Evolutionary conservation across 1,140 invertebrate genomes (phyloP).

Genomic region (Bombus superbus): DNA sequence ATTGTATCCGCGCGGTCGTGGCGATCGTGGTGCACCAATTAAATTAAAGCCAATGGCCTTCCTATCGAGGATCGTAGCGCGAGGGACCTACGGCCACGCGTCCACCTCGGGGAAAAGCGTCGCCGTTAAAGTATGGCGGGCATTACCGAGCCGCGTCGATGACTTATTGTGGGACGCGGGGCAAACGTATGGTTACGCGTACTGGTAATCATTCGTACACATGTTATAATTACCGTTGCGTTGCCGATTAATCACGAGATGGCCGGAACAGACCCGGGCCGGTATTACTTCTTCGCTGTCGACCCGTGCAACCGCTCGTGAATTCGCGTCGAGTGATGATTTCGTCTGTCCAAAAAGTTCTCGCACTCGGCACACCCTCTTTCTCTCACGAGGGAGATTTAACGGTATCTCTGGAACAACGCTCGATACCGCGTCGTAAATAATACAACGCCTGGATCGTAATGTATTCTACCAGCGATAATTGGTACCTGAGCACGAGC

Average conservation of each 20-base stretch:
- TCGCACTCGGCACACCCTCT: not conserved
- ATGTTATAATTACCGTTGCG: slow-evolving; percentile 68
- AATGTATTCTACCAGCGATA: not conserved
- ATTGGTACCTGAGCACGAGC: slow-evolving; percentile 11
- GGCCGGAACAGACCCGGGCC: not conserved
- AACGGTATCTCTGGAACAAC: slow-evolving; percentile 14
- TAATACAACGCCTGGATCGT: not conserved
- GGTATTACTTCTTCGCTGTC: too few relatives aligned
- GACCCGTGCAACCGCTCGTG: not conserved
- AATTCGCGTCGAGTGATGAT: slow-evolving; percentile 30
- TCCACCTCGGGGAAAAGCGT: slow-evolving; percentile 47
- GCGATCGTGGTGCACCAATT: slow-evolving; percentile 55
- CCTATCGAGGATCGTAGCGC: slow-evolving; percentile 36
- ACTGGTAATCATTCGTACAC: slow-evolving; percentile 63
- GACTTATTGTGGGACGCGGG: slow-evolving; percentile 58
- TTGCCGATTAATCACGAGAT: slow-evolving; percentile 58
- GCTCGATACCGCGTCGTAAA: slow-evolving; percentile 14
- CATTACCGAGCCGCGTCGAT: slow-evolving; percentile 58
- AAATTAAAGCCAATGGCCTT: slow-evolving; percentile 61
- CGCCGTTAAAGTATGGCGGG: slow-evolving; percentile 56
- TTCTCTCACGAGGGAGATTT: not conserved
- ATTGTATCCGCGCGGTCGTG: slow-evolving; percentile 33
- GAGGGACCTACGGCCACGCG: slow-evolving; percentile 58
- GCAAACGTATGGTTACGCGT: slow-evolving; percentile 64
- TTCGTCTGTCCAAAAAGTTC: slow-evolving; percentile 11